phyloP scores from a whole-genome alignment of 1,140 invertebrate species.

The Drosophila sp. region DNA sequence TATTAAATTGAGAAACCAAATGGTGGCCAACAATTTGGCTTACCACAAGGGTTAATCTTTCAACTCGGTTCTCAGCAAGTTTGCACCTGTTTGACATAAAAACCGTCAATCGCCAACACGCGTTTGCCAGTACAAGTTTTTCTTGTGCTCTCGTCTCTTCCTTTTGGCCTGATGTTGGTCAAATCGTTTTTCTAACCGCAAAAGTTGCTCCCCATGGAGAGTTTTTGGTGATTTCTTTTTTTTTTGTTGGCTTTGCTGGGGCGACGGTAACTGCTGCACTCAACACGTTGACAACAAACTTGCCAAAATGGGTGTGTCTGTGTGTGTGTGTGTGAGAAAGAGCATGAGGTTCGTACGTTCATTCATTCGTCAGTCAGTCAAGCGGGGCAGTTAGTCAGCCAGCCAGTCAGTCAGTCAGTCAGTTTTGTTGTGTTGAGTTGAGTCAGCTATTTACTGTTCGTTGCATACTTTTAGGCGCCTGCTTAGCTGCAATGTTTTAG shows the following conservation, averaged over 20 bases:
- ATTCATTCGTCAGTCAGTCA: conserved; percentile 12
- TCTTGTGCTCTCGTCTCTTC: not conserved
- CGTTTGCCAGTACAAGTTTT: conserved; percentile 3
- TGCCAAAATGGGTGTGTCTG: conserved; percentile 35
- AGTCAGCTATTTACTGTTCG: conserved; percentile 54
- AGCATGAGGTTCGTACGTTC: conserved; percentile 22
- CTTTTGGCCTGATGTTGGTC: conserved; percentile 20
- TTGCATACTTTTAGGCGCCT: conserved; percentile 69
- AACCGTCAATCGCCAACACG: conserved; percentile 13
- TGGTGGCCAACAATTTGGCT: not conserved
- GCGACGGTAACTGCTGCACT: conserved; percentile 64
- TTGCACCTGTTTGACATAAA: conserved; percentile 13
- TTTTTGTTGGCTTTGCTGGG: conserved; percentile 15
- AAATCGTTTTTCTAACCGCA: conserved; percentile 51
- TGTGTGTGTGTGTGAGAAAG: conserved; percentile 48
- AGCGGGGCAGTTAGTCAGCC: conserved; percentile 37
- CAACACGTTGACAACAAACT: conserved; percentile 72
- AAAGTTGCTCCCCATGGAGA: conserved; percentile 28
- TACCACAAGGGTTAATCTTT: conserved; percentile 7
- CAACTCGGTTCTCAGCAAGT: not conserved
- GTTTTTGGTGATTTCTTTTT: conserved; percentile 35
- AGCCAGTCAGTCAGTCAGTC: conserved; percentile 11
- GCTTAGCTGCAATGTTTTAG: conserved; percentile 64
- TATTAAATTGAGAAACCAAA: not conserved
- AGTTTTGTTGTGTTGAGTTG: conserved; percentile 5